Base-by-base conservation (phyloP, 1,140 invertebrate species). In the Drosophila micromelanica region DNA sequence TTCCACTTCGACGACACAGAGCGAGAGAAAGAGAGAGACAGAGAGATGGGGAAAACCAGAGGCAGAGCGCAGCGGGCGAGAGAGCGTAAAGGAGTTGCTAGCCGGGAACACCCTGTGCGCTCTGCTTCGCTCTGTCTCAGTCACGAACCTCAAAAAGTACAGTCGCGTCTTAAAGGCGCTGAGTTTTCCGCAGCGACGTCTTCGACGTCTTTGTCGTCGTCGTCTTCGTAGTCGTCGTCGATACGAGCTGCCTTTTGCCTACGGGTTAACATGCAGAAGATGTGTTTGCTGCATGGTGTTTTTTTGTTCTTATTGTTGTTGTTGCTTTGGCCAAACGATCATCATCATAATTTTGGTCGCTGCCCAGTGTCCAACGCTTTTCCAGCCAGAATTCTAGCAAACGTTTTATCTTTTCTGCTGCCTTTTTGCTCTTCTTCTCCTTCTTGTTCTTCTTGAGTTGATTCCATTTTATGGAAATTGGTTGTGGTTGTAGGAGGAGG, bases 141-240 rank as follows among this genome's bases (percentile, higher is more conserved):
- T 23, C 43, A 43, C 54, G 15, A 67, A 65, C 42, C 51, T 55
- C 72, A n/a, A 60, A 78, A 78, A 74, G 75, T 78, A 78, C 75
- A 78, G 75, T 78, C 67, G 72, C 75, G 72, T 48, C 55, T 45
- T 45, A 43, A 52, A 78, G 60, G 55, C 55, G 57, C 65, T 61
- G 72, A 75, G 75, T 75, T 78, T 78, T 78, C 75, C 75, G 37
- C 67, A 62, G 54, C 55, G 46, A 56, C 57, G 64, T 68, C 57
- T 11, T 65, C 59, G 23, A 11, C 63, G 2, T n/a, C n/a, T n/a
- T 17, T 2, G 6, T 35, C 32, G 32, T 8, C 32, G 2, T 35
- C 32, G 48, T n/a, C n/a, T n/a, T 17, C 17, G 17, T 17, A 1
- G 6, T 35, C 32, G 32, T 8, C 32, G 2, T 35, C 32, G 48